These are phyloP conservation scores for Anguilla megastoma DNA, from an alignment of 2,797 vertebrate species.

Conservation along the genomic window DNA sequence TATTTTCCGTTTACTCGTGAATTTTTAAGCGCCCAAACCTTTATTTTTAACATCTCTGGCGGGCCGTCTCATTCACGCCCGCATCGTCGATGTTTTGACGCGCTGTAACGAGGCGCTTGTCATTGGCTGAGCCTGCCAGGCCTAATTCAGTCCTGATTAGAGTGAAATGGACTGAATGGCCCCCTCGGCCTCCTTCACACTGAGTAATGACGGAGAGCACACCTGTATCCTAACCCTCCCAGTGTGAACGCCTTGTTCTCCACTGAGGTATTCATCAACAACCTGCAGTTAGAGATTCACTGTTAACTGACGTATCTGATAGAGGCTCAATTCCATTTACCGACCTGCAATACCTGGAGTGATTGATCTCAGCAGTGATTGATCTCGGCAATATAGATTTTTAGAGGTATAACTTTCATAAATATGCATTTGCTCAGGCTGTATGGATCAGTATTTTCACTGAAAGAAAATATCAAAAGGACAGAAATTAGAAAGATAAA, in stretches of 20 bases:
- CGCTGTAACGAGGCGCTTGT: background rate
- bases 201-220: background rate
- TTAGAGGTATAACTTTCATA: background rate
- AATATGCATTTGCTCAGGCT: conserved; percentile 4
- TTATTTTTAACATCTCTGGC: background rate
- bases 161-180: background rate
- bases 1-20: conserved; percentile 29
- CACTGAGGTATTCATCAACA: background rate
- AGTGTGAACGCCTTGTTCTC: background rate
- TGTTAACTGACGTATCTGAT: background rate
- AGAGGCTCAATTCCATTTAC: background rate
- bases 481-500: background rate
- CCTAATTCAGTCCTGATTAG: conserved; percentile 1
- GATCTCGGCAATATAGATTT: conserved; percentile 1
- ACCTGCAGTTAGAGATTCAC: background rate
- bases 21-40: conserved; percentile 29
- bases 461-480: background rate
- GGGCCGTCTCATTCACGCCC: background rate
- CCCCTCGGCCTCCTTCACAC: background rate
- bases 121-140: background rate
- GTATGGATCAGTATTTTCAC: background rate
- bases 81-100: conserved; percentile 15
- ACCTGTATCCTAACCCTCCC: background rate
- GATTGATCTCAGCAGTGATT: background rate
- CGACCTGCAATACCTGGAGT: background rate